Percentiles rank a stretch among this genome's conserved stretches.
Evolutionary conservation across 2,113 vertebrate species (phyloP).

Genomic region (Axis porcinus): DNA sequence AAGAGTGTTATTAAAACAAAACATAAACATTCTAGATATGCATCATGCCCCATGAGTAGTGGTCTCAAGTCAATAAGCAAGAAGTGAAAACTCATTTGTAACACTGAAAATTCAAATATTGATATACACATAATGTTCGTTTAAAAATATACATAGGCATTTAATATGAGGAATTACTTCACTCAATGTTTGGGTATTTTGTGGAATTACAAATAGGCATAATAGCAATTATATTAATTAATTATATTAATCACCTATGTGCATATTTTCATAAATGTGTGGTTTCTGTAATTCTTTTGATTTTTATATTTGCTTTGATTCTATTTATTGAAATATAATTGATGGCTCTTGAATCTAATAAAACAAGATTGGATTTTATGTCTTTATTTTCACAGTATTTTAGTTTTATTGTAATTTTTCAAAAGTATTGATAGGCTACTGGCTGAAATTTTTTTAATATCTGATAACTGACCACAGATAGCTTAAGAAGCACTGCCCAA

Average conservation of each 20-base stretch:
- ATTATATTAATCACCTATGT: not conserved
- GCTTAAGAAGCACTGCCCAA: not conserved
- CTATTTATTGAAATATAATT: not conserved
- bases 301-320: not conserved
- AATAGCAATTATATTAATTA: not conserved
- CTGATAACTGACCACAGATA: not conserved
- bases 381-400: not conserved
- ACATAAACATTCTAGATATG: constrained; percentile 12
- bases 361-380: constrained; percentile 20
- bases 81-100: not conserved
- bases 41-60: not conserved
- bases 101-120: constrained; percentile 18
- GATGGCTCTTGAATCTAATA: not conserved
- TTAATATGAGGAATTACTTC: constrained; percentile 13
- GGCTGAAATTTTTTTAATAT: not conserved
- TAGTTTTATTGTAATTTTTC: not conserved
- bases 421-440: not conserved
- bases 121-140: not conserved
- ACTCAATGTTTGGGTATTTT: not conserved
- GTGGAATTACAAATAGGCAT: not conserved
- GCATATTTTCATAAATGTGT: not conserved
- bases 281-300: not conserved
- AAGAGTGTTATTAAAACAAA: constrained; percentile 45
- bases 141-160: not conserved
- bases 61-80: not conserved